Conservation (phyloP, 2,888 invertebrate genomes). For the Andrena trimmerana region DNA sequence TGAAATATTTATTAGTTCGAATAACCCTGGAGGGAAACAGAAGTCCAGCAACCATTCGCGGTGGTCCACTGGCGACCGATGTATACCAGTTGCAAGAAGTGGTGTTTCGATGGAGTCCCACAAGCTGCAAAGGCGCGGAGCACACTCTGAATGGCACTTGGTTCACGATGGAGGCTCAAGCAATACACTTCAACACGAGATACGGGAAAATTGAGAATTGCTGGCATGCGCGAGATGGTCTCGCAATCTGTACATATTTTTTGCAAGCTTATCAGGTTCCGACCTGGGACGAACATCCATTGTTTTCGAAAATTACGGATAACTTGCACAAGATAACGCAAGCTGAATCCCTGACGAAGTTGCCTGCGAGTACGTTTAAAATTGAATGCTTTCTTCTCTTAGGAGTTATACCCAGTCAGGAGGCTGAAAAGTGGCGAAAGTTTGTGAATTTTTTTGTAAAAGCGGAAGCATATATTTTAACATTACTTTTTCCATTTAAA, state of each 20-base stretch:
- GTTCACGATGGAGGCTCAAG: constrained; percentile 79
- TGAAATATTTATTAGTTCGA: constrained; percentile 58
- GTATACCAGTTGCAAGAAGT: constrained; percentile 72
- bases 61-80: constrained; percentile 71
- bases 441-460: too few species aligned
- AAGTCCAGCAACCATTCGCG: constrained; percentile 62
- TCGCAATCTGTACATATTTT: constrained; percentile 74
- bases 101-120: constrained; percentile 77
- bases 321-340: constrained; percentile 60
- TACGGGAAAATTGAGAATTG: constrained; percentile 74
- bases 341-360: constrained; percentile 33
- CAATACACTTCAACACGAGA: constrained; percentile 74
- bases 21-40: constrained; percentile 66
- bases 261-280: constrained; percentile 72
- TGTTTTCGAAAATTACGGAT: constrained; percentile 65
- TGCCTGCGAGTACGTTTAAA: constrained; percentile 53
- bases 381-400: neutral
- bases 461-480: too few species aligned
- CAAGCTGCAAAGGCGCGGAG: constrained; percentile 75
- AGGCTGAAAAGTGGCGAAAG: too few species aligned
- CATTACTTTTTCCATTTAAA: too few species aligned
- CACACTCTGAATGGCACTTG: constrained; percentile 75
- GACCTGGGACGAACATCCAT: constrained; percentile 65
- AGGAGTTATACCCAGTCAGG: too few species aligned
- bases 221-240: constrained; percentile 72